Conservation (phyloP, 2,797 vertebrate species). For the Pseudopleuronectes americanus region DNA sequence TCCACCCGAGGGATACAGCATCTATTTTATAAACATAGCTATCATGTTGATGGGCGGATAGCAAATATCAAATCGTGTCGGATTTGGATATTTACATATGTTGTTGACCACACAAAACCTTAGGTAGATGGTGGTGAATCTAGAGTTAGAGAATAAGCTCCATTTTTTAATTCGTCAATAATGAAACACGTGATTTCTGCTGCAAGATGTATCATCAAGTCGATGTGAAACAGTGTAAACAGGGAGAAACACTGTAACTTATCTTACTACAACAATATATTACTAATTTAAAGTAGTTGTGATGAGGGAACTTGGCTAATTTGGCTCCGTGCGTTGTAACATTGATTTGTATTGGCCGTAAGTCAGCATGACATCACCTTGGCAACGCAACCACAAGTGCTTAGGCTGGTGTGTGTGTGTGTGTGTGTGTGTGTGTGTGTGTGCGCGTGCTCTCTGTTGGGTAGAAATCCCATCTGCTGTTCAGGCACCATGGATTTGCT, state of each 20-base stretch:
- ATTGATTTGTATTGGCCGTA: constrained; percentile 40
- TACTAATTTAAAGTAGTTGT: neutral
- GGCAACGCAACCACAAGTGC: no score
- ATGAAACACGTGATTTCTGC: no score
- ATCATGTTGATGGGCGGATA: neutral
- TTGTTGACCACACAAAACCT: no score
- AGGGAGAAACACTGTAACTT: no score
- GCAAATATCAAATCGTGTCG: no score
- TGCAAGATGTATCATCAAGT: no score
- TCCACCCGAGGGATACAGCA: neutral
- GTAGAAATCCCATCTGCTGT: constrained; percentile 54
- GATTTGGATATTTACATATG: no score
- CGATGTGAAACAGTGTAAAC: no score
- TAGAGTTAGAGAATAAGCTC: no score
- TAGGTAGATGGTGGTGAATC: no score
- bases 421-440: constrained; percentile 16
- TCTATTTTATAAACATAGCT: neutral
- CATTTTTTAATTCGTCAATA: no score
- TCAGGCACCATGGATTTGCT: constrained; percentile 32
- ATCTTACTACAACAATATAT: no score
- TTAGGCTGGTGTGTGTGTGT: neutral
- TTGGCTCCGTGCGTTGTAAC: constrained; percentile 13
- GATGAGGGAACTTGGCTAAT: neutral
- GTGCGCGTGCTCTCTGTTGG: constrained; percentile 18
- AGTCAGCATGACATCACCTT: constrained; percentile 41